Evolutionary conservation across 2,113 vertebrate species (phyloP).

Genomic region (Myrmecophaga tridactyla): DNA sequence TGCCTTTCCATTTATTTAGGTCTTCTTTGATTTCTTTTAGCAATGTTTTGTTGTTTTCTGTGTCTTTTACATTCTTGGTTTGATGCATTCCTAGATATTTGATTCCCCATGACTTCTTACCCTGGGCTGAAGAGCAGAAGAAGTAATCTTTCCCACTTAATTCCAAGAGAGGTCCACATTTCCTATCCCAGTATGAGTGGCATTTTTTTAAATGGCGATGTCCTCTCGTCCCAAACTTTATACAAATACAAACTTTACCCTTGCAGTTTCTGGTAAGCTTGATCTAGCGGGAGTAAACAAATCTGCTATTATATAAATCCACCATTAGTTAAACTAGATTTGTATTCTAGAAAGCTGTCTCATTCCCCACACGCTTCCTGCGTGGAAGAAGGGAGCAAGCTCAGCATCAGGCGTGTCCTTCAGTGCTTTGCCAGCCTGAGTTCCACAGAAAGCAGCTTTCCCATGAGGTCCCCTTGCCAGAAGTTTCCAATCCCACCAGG

Average conservation of each 20-base stretch:
- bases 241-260: slow-evolving; percentile 34
- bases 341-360: slow-evolving; percentile 53
- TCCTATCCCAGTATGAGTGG: not conserved
- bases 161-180: not conserved
- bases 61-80: too few relatives aligned
- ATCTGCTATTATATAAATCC: slow-evolving; percentile 50
- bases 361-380: not conserved
- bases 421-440: too few relatives aligned
- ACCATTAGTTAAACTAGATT: slow-evolving; percentile 54
- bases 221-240: not conserved
- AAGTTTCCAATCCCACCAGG: not conserved
- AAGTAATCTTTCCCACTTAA: not conserved
- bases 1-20: too few relatives aligned
- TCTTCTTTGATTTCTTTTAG: too few relatives aligned
- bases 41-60: too few relatives aligned
- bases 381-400: not conserved
- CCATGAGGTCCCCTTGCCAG: too few relatives aligned
- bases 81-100: too few relatives aligned
- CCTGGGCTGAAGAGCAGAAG: not conserved
- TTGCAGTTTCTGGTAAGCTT: not conserved
- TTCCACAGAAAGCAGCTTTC: not conserved
- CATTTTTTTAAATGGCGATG: not conserved
- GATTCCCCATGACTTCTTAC: not conserved
- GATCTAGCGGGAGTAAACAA: not conserved
- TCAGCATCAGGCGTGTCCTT: not conserved